Evolutionary conservation across 2,113 vertebrate genomes (phyloP), one percentile per base, ranked within the genome.

Genomic region (Caranx melampygus): DNA sequence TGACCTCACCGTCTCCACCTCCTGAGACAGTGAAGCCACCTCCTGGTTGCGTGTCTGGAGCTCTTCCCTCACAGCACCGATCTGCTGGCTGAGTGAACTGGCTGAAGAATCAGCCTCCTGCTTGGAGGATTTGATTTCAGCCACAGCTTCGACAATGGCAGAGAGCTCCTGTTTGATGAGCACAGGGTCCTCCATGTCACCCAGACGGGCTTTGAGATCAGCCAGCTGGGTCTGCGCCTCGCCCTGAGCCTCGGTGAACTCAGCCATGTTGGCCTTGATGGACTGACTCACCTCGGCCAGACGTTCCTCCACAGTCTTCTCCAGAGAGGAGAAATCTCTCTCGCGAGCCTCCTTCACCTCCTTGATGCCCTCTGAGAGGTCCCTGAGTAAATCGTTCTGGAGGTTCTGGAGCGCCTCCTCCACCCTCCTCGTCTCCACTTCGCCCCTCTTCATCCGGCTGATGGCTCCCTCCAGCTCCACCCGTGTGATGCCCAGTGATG

Each of bases 331-430:
- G 88, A 97, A 96, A 91, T 98, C 97, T 33, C 90, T 92, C 84
- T 97, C 96, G 1, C 96, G 94, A 31, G 97, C 95, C 33, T 98
- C 96, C 90, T 96, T 98, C 21, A 98, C 96, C 90, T 99, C 97
- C 0, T 94, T 94, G 88, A 99, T 96, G 54, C 96, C 96, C 0
- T 97, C 95, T 0, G 97, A 96, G 12, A 99, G 95, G 81, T 99
- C 97, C 78, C 89, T 95, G 82, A 98, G 92, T 11, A 98, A 95
- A 87, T 99, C 95, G 1, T 97, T 97, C 90, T 99, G 98, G 35
- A 99, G 95, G 71, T 96, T 98, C 78, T 97, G 96, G n/a, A 99
- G 95, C 5, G 97, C 95, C 66, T 98, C 97, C 34, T 97, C 95
- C 78, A 98, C 95, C 0, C 95, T 94, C 80, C 92, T 95, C 11